Evolutionary conservation across 1,140 invertebrate genomes (phyloP).

Genomic region (Brachystomella parvula): DNA sequence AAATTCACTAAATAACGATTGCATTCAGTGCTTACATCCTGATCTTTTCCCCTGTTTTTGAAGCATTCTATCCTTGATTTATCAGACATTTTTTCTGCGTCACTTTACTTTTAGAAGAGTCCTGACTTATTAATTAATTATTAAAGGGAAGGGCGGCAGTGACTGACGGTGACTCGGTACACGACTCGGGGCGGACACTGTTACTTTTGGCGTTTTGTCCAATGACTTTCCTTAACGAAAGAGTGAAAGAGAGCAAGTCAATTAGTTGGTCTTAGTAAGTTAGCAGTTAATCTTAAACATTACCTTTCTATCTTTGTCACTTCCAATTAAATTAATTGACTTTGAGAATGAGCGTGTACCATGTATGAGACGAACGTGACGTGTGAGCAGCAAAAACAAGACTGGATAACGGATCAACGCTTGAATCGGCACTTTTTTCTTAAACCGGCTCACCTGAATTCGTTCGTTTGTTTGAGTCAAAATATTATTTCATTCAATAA

Average conservation of each 20-base stretch:
- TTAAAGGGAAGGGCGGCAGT: no score
- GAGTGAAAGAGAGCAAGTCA: not conserved
- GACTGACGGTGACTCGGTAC: no score
- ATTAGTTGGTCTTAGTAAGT: not conserved
- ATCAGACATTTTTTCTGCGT: constrained; percentile 28
- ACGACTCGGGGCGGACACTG: no score
- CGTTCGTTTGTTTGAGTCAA: no score
- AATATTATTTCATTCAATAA: no score
- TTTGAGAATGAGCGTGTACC: no score
- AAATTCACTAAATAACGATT: not conserved
- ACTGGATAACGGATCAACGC: constrained; percentile 2
- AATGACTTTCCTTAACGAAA: not conserved
- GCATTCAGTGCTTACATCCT: constrained; percentile 67
- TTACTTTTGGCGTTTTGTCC: no score
- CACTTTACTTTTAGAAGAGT: not conserved
- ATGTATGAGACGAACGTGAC: not conserved
- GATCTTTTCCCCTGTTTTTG: constrained; percentile 95
- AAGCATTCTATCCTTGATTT: constrained; percentile 75
- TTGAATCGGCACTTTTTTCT: not conserved
- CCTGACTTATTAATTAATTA: not conserved
- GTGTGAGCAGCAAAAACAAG: not conserved
- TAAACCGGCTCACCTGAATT: no score
- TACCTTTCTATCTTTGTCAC: not conserved
- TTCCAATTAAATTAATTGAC: not conserved
- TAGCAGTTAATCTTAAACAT: not conserved